phyloP scores from a whole-genome alignment of 2,113 vertebrate species.

The Herpailurus yagouaroundi region DNA sequence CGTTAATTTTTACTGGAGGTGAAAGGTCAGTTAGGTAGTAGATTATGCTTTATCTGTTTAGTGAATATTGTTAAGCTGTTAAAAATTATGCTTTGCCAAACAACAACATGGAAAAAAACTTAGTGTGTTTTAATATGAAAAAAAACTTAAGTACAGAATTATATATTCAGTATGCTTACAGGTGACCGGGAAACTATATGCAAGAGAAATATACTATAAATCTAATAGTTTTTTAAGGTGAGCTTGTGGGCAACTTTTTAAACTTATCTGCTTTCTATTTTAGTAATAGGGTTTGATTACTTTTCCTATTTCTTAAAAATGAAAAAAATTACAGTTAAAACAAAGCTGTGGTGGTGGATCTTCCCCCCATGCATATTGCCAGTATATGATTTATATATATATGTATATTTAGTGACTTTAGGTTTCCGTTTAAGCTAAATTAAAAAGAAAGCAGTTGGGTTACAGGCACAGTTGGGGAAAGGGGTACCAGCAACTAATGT shows the following conservation, averaged over 20 bases:
- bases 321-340: not conserved
- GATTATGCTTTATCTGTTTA: not conserved
- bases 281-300: not conserved
- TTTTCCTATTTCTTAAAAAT: not conserved
- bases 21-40: not conserved
- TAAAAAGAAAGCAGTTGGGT: not conserved
- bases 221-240: not conserved
- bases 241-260: not conserved
- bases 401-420: not conserved
- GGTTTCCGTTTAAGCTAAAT: not conserved
- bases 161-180: not conserved
- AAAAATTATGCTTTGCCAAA: not conserved
- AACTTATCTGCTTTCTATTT: conserved; percentile 7
- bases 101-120: not conserved
- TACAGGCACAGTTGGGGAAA: not conserved
- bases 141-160: not conserved
- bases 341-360: not conserved
- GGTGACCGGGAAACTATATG: not conserved
- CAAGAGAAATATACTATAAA: not conserved
- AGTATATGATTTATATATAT: not conserved
- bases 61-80: not conserved
- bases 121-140: not conserved
- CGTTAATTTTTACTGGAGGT: conserved; percentile 6
- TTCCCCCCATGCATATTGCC: not conserved
- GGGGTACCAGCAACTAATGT: not conserved